phyloP scores from a whole-genome alignment of 2,113 vertebrate genomes.

The Eudyptes chrysolophus region DNA sequence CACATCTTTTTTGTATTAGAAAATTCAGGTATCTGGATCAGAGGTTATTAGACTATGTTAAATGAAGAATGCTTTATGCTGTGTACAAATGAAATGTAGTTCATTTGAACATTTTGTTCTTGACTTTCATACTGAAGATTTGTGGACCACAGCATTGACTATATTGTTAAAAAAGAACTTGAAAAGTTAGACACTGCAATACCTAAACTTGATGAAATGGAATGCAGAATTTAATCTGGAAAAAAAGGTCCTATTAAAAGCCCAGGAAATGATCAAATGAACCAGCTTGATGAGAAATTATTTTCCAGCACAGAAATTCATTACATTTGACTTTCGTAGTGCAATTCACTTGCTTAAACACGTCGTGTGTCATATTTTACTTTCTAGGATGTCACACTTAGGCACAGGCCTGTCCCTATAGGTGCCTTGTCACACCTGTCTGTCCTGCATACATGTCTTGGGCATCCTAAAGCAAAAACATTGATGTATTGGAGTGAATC shows the following conservation, averaged over 20 bases:
- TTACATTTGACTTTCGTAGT: background rate
- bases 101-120: background rate
- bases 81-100: background rate
- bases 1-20: background rate
- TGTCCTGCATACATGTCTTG: fast-evolving
- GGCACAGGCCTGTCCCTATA: background rate
- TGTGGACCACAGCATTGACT: background rate
- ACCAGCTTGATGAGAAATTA: background rate
- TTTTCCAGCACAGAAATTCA: background rate
- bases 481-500: background rate
- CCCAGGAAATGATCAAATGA: background rate
- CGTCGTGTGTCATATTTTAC: background rate
- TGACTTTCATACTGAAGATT: background rate
- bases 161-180: background rate
- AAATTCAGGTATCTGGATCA: background rate
- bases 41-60: background rate
- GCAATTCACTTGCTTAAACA: background rate
- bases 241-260: background rate
- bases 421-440: background rate
- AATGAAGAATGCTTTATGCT: background rate
- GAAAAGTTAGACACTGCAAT: background rate
- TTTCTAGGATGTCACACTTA: background rate
- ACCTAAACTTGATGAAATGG: background rate
- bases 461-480: background rate
- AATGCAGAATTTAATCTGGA: background rate